A percentile compares a stretch with the other conserved stretches of the same genome.
Evolutionary conservation across 2,797 vertebrate species (phyloP).

Genomic region (Darevskia mixta): DNA sequence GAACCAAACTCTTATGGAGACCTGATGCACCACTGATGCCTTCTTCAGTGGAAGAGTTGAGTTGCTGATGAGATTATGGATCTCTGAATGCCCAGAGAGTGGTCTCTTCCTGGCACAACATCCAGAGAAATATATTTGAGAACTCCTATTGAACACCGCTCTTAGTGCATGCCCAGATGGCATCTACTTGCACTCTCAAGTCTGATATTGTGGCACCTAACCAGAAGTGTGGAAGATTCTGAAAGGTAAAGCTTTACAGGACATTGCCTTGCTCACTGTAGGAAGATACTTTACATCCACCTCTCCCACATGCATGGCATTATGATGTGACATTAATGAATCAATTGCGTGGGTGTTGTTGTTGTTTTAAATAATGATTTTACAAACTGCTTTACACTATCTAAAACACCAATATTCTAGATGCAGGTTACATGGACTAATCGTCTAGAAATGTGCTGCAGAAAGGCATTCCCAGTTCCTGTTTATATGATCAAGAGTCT

Average conservation of each 20-base stretch:
- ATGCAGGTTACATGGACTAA: background rate
- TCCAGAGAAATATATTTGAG: background rate
- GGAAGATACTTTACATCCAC: background rate
- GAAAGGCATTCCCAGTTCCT: slow-evolving; percentile 32
- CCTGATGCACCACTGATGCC: background rate
- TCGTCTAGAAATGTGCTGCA: slow-evolving; percentile 8
- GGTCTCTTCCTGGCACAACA: background rate
- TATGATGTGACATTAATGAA: background rate
- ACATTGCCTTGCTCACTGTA: background rate
- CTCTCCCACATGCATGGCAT: background rate
- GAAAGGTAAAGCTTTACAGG: background rate
- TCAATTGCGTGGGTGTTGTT: background rate
- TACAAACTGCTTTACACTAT: background rate
- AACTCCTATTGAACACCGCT: background rate
- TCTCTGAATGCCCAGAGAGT: too few relatives aligned
- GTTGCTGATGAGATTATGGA: background rate
- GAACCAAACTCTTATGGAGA: background rate
- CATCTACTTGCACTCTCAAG: background rate
- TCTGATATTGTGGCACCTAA: background rate
- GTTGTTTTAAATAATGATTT: background rate
- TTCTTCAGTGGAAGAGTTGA: background rate
- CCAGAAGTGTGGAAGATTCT: background rate
- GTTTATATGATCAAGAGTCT: slow-evolving; percentile 15
- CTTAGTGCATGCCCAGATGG: background rate
- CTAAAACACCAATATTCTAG: slow-evolving; percentile 1